Percentiles rank a stretch among this genome's conserved stretches.
phyloP scores from a whole-genome alignment of 2,797 vertebrate genomes.

The Syncerus caffer region DNA sequence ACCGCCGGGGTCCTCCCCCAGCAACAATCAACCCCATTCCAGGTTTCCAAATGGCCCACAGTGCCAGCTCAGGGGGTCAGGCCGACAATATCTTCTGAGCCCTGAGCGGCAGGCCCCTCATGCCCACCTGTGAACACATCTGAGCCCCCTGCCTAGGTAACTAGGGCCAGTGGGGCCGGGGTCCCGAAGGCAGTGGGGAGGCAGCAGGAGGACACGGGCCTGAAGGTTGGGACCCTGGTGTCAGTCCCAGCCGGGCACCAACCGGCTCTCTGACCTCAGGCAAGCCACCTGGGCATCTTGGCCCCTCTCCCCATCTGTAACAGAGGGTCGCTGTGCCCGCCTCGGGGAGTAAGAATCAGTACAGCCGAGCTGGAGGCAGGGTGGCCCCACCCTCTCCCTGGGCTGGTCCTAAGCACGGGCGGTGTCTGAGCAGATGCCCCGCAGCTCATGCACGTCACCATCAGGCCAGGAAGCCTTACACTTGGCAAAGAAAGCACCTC shows the following conservation, averaged over 20 bases:
- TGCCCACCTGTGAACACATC: fast-evolving
- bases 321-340: fast-evolving
- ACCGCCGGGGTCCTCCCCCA: too few relatives aligned
- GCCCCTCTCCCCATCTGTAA: fast-evolving
- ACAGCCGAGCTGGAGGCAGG: fast-evolving
- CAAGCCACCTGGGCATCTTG: fast-evolving
- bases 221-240: fast-evolving
- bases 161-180: fast-evolving
- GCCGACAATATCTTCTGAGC: fast-evolving
- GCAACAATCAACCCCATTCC: fast-evolving
- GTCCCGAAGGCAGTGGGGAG: fast-evolving
- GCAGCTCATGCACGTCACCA: fast-evolving
- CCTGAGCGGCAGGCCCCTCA: fast-evolving
- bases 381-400: fast-evolving
- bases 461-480: too few relatives aligned
- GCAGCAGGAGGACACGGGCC: fast-evolving
- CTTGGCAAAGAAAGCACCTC: background rate
- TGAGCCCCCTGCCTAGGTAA: fast-evolving
- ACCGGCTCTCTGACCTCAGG: fast-evolving
- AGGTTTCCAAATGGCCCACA: fast-evolving
- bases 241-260: fast-evolving
- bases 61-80: background rate
- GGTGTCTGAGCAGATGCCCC: fast-evolving
- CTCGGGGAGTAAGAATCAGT: fast-evolving
- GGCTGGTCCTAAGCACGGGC: fast-evolving